phyloP scores from a whole-genome alignment of 2,113 vertebrate genomes.

The Pelvicachromis taeniatus region DNA sequence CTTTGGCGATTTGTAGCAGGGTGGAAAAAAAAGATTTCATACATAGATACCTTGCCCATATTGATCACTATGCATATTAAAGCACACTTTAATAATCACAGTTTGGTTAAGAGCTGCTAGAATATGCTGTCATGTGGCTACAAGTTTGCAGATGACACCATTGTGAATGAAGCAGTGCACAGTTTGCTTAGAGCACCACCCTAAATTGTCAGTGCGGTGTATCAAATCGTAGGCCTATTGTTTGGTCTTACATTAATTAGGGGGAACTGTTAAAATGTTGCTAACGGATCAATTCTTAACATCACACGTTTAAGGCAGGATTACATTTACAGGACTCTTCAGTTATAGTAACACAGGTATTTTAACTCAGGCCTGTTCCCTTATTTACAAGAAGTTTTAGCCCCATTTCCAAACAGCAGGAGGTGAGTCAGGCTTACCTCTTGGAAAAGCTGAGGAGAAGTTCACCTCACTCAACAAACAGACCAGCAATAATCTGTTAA shows the following conservation, averaged over 20 bases:
- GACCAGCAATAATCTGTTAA: conserved; percentile 13
- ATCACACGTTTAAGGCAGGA: neutral
- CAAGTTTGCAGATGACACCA: too few relatives aligned
- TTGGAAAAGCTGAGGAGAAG: neutral
- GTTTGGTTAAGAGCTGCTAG: neutral
- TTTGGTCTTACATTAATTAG: too few relatives aligned
- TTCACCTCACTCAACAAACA: neutral
- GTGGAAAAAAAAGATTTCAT: too few relatives aligned
- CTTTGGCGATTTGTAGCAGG: too few relatives aligned
- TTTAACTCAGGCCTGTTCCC: neutral
- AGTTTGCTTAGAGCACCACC: too few relatives aligned
- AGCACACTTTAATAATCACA: too few relatives aligned
- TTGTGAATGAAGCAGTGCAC: too few relatives aligned
- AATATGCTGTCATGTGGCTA: neutral
- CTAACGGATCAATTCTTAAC: neutral
- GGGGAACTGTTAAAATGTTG: too few relatives aligned
- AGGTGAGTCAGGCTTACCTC: neutral
- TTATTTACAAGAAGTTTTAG: neutral
- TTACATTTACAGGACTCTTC: neutral
- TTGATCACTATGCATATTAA: too few relatives aligned
- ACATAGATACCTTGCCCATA: too few relatives aligned
- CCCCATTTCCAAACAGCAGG: neutral
- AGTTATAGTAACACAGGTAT: neutral
- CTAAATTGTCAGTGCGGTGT: too few relatives aligned
- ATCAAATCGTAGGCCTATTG: too few relatives aligned